Percentiles rank a stretch among this genome's conserved stretches.
Evolutionary conservation across 1,140 invertebrate genomes (phyloP).

Genomic region (Saxidomus purpurata): DNA sequence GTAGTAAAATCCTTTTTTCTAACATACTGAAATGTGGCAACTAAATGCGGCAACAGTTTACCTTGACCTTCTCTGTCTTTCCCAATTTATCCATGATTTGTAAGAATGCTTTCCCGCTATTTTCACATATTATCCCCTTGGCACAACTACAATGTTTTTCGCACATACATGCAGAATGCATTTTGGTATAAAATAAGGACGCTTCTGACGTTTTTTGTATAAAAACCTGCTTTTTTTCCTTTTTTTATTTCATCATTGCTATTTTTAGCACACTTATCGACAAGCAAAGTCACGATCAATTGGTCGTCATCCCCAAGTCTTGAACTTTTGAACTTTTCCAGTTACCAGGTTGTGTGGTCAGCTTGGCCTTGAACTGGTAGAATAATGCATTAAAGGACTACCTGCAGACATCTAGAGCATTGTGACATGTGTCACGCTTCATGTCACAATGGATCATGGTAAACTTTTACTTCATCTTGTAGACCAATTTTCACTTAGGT

Average conservation of each 20-base stretch:
- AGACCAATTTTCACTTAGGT: too few relatives aligned
- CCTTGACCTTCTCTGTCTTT: background rate
- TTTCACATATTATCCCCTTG: background rate
- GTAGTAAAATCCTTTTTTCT: background rate
- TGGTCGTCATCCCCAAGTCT: background rate
- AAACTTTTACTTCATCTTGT: too few relatives aligned
- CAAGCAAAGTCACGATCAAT: slow-evolving; percentile 30
- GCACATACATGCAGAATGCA: background rate
- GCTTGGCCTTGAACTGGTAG: background rate
- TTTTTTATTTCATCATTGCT: slow-evolving; percentile 22
- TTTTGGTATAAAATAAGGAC: too few relatives aligned
- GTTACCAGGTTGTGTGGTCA: background rate
- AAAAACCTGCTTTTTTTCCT: background rate
- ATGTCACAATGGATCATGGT: too few relatives aligned
- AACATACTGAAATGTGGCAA: too few relatives aligned
- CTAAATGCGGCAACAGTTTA: too few relatives aligned
- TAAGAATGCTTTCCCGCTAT: background rate
- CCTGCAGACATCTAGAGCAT: too few relatives aligned
- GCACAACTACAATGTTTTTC: background rate
- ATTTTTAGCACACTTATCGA: background rate
- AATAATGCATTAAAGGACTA: too few relatives aligned
- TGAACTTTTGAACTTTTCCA: background rate
- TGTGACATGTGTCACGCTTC: too few relatives aligned
- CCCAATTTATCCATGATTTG: background rate
- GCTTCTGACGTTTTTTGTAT: too few relatives aligned